Conservation (phyloP, 2,797 vertebrate species). For the Acanthopagrus latus region DNA sequence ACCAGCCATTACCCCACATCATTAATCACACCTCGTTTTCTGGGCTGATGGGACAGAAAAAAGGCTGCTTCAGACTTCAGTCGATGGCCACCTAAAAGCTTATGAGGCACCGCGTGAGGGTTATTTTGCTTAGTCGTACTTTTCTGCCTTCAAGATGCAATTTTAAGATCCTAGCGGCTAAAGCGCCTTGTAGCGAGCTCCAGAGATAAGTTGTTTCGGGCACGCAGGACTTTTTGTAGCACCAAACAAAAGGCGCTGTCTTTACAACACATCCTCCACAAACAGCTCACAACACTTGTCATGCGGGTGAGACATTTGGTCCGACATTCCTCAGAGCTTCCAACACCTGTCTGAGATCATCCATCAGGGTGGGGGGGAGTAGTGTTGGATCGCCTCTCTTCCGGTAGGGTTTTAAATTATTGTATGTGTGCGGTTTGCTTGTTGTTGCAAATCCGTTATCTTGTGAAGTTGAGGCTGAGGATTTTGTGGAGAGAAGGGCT, state of each 20-base stretch:
- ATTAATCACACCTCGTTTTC: slow-evolving; percentile 51
- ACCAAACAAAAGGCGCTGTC: slow-evolving; percentile 31
- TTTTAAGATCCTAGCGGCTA: slow-evolving; percentile 13
- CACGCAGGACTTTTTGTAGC: slow-evolving; percentile 2
- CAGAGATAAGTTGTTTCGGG: slow-evolving; percentile 5
- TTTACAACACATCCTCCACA: slow-evolving; percentile 41
- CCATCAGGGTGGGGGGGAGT: slow-evolving; percentile 36
- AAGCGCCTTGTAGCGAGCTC: slow-evolving; percentile 19
- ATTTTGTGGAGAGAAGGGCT: slow-evolving; percentile 25
- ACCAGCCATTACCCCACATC: slow-evolving; percentile 35
- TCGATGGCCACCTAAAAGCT: slow-evolving; percentile 13
- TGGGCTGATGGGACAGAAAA: slow-evolving; percentile 24
- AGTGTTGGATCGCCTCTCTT: neutral
- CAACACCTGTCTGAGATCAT: slow-evolving; percentile 63
- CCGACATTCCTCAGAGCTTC: slow-evolving; percentile 49
- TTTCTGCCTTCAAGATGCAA: slow-evolving; percentile 8
- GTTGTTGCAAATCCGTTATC: slow-evolving; percentile 57
- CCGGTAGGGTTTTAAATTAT: slow-evolving; percentile 39
- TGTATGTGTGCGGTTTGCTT: slow-evolving; percentile 20
- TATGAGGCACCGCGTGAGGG: neutral
- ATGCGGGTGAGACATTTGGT: slow-evolving; percentile 47
- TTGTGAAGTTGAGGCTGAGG: slow-evolving; percentile 28
- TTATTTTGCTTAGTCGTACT: neutral
- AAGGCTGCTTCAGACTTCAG: slow-evolving; percentile 1
- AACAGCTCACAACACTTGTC: slow-evolving; percentile 41